These are phyloP conservation scores for Myopa testacea DNA, from an alignment of 2,888 invertebrate species.

Conservation along the genomic window DNA sequence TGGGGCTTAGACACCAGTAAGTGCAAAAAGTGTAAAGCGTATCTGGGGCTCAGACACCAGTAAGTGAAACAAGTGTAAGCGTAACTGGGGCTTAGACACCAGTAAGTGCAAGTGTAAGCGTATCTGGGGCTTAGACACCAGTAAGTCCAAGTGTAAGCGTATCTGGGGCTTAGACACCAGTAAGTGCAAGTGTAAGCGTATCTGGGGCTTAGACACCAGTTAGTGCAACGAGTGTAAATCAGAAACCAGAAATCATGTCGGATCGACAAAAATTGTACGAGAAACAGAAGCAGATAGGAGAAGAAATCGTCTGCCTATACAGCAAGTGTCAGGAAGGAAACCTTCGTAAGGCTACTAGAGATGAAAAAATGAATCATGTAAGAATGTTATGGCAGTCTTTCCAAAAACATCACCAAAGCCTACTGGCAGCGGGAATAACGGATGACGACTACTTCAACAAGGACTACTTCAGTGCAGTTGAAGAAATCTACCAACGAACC, in stretches of 20 bases:
- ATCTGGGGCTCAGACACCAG: too few species aligned
- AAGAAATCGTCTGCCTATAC: background rate
- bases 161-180: background rate
- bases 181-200: too few species aligned
- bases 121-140: conserved; percentile 6
- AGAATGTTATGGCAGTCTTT: background rate
- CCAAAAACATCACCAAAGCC: background rate
- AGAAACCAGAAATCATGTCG: background rate
- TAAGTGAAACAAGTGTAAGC: too few species aligned
- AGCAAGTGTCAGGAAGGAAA: background rate
- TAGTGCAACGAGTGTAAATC: too few species aligned
- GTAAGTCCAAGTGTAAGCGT: background rate
- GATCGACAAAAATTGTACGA: conserved; percentile 3
- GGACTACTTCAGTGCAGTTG: background rate
- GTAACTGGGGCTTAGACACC: too few species aligned
- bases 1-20: too few species aligned
- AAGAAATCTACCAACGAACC: background rate
- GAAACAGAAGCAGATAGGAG: background rate
- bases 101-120: too few species aligned
- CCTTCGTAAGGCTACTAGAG: background rate
- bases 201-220: too few species aligned
- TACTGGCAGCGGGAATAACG: background rate
- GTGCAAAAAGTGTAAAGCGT: too few species aligned
- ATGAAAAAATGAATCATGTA: background rate
- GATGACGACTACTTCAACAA: background rate